Percentiles rank a stretch among this genome's conserved stretches.
These are phyloP conservation scores for Desoria tigrina DNA, from an alignment of 2,888 invertebrate genomes.

Conservation along the genomic window DNA sequence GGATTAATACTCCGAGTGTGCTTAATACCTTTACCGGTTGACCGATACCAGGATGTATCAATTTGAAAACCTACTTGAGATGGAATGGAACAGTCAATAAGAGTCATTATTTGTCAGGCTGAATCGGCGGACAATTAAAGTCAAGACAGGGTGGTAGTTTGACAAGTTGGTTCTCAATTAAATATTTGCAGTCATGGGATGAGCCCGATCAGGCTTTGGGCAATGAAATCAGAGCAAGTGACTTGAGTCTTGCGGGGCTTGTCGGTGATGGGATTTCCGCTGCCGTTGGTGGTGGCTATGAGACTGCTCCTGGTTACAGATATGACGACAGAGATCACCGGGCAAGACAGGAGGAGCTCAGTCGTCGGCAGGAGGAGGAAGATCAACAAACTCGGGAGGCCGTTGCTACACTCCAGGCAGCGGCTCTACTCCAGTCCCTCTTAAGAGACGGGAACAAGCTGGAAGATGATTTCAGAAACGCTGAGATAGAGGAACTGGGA, in stretches of 20 bases:
- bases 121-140: too few relatives aligned
- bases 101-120: too few relatives aligned
- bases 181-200: slow-evolving; percentile 17
- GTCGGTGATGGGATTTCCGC: slow-evolving; percentile 18
- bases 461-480: slow-evolving; percentile 13
- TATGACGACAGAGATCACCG: slow-evolving; percentile 28
- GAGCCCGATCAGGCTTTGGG: slow-evolving; percentile 7
- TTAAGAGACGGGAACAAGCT: slow-evolving; percentile 21
- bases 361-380: slow-evolving; percentile 36
- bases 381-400: slow-evolving; percentile 36
- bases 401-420: slow-evolving; percentile 38
- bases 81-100: too few relatives aligned
- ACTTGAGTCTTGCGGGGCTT: background rate
- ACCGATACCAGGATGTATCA: too few relatives aligned
- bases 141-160: too few relatives aligned
- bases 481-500: background rate
- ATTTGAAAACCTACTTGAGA: too few relatives aligned
- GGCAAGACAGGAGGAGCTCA: slow-evolving; percentile 35
- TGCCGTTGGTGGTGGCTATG: slow-evolving; percentile 29
- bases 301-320: slow-evolving; percentile 27
- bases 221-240: background rate
- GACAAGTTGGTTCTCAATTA: slow-evolving; percentile 2
- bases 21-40: too few relatives aligned
- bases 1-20: too few relatives aligned
- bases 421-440: slow-evolving; percentile 29